Conservation (phyloP, 2,797 vertebrate genomes). For the Tauraco hartlaubi region DNA sequence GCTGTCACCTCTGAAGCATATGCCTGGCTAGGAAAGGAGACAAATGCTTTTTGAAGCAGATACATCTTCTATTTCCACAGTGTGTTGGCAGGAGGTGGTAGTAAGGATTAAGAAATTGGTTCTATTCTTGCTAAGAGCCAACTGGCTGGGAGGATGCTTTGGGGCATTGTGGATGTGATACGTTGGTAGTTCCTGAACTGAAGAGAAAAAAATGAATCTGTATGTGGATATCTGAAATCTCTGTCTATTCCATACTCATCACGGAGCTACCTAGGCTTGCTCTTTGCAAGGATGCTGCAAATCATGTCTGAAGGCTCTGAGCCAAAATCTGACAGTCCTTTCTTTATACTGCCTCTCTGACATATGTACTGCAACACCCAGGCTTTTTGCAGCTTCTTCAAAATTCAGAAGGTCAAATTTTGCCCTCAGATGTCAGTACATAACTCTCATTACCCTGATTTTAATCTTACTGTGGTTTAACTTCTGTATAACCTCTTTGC, state of each 20-base stretch:
- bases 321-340: constrained; percentile 11
- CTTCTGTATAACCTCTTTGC: neutral
- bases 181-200: neutral
- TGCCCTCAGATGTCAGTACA: neutral
- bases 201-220: neutral
- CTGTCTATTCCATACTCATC: constrained; percentile 26
- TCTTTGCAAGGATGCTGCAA: constrained; percentile 6
- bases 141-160: constrained; percentile 27
- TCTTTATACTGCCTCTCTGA: neutral
- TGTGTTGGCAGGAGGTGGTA: constrained; percentile 40
- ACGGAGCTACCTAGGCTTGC: neutral
- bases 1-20: constrained; percentile 41
- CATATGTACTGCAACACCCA: neutral
- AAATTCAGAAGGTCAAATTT: constrained; percentile 8
- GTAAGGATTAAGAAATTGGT: constrained; percentile 44
- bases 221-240: neutral
- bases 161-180: constrained; percentile 31
- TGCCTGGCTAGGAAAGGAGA: constrained; percentile 9
- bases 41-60: constrained; percentile 44
- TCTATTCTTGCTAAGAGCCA: constrained; percentile 38
- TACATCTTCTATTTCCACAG: constrained; percentile 11
- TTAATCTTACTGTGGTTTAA: neutral
- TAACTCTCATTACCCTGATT: neutral
- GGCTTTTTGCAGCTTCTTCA: neutral
- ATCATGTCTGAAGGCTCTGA: neutral